Evolutionary conservation across 2,888 invertebrate species (phyloP), one percentile per base, ranked within the genome.

Genomic region (Leptinotarsa juncta): DNA sequence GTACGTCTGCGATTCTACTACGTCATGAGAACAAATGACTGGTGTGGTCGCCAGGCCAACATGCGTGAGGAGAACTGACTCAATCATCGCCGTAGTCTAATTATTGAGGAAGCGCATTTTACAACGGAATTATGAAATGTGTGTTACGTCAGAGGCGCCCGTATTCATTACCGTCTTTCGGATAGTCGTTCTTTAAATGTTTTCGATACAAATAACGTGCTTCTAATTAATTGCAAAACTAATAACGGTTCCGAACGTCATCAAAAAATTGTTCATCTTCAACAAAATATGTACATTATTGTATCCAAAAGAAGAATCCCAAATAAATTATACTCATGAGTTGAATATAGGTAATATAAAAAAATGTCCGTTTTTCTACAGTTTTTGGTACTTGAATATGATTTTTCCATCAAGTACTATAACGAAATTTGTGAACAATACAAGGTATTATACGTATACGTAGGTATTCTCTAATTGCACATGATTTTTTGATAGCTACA

Each of bases 51-150:
- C 77, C 75, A 74, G 76, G 77, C 73, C 73, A 72, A 73, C 77
- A 75, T 66, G 69, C 48, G 75, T 71, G 77, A 67, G 69, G 67
- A 72, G 57, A 67, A 60, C 49, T 53, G 76, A 73, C 82, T 82
- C 84, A 85, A 85, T 86, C 85, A 84, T 84, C 85, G 85, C 83
- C 81, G 81, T 85, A 86, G 85, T 87, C 87, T 86, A 87, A 86
- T 87, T 87, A 86, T 85, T 85, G 84, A 85, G 86, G 77, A 80
- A 83, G 82, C 82, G 81, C 78, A 81, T 82, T 84, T 84, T 84
- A 83, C 84, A 82, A 82, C 82, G 79, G 80, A 81, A 80, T 57
- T 69, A 69, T 42, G 16, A 32, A 57, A 82, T 78, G 77, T 79
- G 81, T 83, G 80, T 83, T 83, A 79, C 83, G 83, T 83, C 83